These are phyloP conservation scores for Sesamia inferens DNA, from an alignment of 2,888 invertebrate species.

Conservation along the genomic window DNA sequence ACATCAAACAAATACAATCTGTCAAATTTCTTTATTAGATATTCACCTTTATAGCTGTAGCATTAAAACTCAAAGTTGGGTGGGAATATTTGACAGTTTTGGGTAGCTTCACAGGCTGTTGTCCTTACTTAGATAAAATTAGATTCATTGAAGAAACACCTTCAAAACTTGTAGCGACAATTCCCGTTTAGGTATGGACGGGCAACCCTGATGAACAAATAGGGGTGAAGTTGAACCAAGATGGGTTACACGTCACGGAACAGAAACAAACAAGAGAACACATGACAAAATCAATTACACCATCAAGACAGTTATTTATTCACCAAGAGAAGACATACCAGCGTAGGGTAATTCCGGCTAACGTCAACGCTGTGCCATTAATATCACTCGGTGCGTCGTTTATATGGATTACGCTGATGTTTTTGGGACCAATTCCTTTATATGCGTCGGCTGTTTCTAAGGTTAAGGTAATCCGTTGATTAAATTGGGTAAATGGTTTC, in stretches of 20 bases:
- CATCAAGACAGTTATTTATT: constrained; percentile 54
- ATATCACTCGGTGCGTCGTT: constrained; percentile 76
- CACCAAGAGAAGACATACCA: constrained; percentile 52
- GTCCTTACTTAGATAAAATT: background rate
- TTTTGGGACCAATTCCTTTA: constrained; percentile 71
- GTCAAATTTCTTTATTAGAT: too few species aligned
- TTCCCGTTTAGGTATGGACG: background rate
- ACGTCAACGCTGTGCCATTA: constrained; percentile 70
- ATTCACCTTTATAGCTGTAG: too few species aligned
- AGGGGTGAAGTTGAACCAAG: background rate
- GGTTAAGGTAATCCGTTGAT: constrained; percentile 69
- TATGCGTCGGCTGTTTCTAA: constrained; percentile 63
- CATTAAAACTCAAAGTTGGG: too few species aligned
- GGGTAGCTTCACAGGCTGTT: too few species aligned
- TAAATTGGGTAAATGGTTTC: constrained; percentile 57
- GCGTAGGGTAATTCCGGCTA: constrained; percentile 59
- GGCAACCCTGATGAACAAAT: constrained; percentile 1
- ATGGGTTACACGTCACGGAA: constrained; percentile 10
- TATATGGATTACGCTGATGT: constrained; percentile 78
- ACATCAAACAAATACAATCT: too few species aligned
- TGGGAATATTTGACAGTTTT: too few species aligned
- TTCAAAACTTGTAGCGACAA: background rate
- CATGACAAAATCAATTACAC: constrained; percentile 49
- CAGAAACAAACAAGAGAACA: constrained; percentile 14
- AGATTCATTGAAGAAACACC: background rate